phyloP scores from a whole-genome alignment of 2,113 vertebrate species.

The Donacobius atricapilla region DNA sequence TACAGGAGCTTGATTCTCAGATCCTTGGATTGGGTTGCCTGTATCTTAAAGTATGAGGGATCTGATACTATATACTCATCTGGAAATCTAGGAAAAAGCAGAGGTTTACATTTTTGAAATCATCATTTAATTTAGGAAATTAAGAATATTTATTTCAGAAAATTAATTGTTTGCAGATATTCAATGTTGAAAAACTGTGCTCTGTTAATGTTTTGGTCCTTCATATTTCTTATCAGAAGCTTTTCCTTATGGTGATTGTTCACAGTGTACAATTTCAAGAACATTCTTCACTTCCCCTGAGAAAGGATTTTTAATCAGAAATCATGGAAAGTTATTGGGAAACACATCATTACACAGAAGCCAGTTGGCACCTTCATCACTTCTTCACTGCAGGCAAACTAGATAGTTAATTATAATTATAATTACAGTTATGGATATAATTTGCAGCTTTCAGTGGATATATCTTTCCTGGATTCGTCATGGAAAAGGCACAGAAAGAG shows the following conservation, averaged over 20 bases:
- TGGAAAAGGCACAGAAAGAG: neutral
- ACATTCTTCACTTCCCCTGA: neutral
- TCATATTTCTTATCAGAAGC: neutral
- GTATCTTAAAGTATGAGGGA: neutral
- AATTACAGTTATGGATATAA: neutral
- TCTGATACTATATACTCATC: neutral
- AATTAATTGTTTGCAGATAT: neutral
- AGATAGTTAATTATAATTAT: neutral
- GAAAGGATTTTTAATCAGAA: neutral
- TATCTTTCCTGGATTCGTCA: neutral
- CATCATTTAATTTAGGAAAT: neutral
- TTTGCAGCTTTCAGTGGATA: neutral
- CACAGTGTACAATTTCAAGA: neutral
- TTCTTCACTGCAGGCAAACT: neutral
- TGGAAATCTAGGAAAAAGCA: neutral
- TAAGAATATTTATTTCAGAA: neutral
- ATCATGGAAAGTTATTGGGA: neutral
- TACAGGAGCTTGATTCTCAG: neutral
- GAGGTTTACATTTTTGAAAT: neutral
- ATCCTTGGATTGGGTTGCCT: neutral
- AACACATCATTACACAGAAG: neutral
- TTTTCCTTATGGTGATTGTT: neutral
- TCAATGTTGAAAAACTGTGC: neutral
- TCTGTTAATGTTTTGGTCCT: neutral
- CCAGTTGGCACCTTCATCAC: neutral